phyloP scores from a whole-genome alignment of 2,113 vertebrate species.

The Calidris pugnax region DNA sequence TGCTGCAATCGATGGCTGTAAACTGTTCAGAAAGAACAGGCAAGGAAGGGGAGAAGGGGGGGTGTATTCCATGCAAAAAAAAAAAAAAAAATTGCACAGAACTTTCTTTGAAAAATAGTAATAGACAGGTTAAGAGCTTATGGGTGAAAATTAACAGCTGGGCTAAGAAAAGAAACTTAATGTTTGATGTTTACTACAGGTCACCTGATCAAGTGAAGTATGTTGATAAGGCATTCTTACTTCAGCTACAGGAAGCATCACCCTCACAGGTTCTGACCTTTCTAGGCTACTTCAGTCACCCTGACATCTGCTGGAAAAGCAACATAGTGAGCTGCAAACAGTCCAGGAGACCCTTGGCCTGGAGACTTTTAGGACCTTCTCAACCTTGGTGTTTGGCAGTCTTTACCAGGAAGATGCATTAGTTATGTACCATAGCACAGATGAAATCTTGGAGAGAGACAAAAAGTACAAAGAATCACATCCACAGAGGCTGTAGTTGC shows the following conservation, averaged over 20 bases:
- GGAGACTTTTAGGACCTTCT: neutral
- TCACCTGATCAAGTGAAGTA: neutral
- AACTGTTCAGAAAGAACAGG: neutral
- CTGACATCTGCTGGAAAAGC: neutral
- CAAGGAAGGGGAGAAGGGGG: neutral
- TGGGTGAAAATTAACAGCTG: neutral
- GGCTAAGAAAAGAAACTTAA: neutral
- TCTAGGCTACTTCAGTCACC: neutral
- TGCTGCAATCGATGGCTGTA: neutral
- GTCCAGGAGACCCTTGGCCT: neutral
- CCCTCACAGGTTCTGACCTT: neutral
- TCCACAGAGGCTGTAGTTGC: neutral
- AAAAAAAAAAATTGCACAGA: neutral
- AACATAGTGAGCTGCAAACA: neutral
- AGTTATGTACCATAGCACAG: neutral
- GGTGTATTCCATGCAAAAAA: neutral
- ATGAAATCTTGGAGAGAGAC: neutral
- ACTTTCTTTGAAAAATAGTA: neutral
- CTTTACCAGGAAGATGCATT: neutral
- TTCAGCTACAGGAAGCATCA: neutral
- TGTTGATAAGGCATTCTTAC: neutral
- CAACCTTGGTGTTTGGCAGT: neutral
- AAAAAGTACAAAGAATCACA: neutral
- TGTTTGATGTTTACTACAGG: neutral
- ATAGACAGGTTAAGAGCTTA: neutral